Base-by-base conservation (phyloP, 2,797 vertebrate genomes). In the Cichlasoma orientale region DNA sequence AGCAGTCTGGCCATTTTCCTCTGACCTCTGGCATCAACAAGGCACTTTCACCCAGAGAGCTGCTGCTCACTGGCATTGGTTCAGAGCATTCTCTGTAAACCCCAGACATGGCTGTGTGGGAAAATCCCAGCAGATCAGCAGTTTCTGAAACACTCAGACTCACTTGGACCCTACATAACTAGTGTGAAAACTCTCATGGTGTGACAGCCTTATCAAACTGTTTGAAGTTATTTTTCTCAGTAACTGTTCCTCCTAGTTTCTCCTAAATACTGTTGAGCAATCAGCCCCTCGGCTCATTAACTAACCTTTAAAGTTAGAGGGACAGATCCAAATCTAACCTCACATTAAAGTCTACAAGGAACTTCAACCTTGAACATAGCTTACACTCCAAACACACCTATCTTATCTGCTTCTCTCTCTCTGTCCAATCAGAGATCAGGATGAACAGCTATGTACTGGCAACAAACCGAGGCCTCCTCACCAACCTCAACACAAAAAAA, bases 311-410 rank as follows among this genome's bases (percentile, higher is more conserved):
- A 21, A 27, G 75, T 75, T 74, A 29, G 69, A 71, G 31, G 59
- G 53, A 56, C 10, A 56, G 61, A 53, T 78, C 56, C 69, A 47
- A 69, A 84, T 80, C 78, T 72, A 78, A 86, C 71, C 69, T 80
- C 79, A 53, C 71, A 80, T 83, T 82, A 79, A 72, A 16, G 61
- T 82, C 83, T 78, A 36, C 11, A 6, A 75, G 59, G 70, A 85
- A 70, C 77, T 75, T 85, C 74, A 84, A 82, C 86, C 83, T 77
- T 86, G 57, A 38, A 63, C 75, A 70, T 2, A 70, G 85, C 91
- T 88, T 88, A 89, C 86, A 88, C 79, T 89, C 80, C 25, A 89
- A 90, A 89, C 87, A 91, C 33, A 31, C 31, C 63, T 53, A 58
- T 78, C 86, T 89, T 87, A 87, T 90, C 91, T 77, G 73, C 47